Conservation (phyloP, 2,888 invertebrate species). For the Drosophila austrosaltans region DNA sequence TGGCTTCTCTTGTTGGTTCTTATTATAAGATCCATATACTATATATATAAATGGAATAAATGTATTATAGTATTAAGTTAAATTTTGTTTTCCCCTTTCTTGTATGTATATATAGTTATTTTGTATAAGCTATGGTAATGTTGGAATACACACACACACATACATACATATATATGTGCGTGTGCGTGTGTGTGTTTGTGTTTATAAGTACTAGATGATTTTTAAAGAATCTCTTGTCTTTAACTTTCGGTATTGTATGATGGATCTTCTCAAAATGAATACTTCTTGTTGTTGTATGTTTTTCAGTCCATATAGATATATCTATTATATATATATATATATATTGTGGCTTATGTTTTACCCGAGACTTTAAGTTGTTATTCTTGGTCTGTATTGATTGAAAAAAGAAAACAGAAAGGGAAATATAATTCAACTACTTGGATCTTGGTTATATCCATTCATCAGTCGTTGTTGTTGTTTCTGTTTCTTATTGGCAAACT, state of each 20-base stretch:
- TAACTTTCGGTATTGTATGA: not conserved
- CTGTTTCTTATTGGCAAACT: conserved; percentile 5
- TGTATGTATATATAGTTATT: conserved; percentile 12
- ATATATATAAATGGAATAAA: conserved; percentile 7
- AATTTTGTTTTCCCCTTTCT: not conserved
- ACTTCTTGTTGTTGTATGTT: not conserved
- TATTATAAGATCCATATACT: conserved; percentile 2
- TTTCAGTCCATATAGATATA: conserved; percentile 21
- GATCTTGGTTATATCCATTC: conserved; percentile 13
- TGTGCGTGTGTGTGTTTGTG: not conserved
- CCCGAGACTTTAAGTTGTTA: conserved; percentile 7
- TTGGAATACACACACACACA: not conserved
- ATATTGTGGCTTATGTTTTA: conserved; percentile 1
- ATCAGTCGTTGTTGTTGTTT: conserved; percentile 21
- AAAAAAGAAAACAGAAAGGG: not conserved
- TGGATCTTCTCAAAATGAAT: conserved; percentile 4
- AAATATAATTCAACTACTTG: not conserved
- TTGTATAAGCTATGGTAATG: conserved; percentile 19
- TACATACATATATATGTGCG: conserved; percentile 23
- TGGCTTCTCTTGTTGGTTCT: not conserved
- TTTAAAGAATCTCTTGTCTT: not conserved
- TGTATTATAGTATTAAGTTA: conserved; percentile 5
- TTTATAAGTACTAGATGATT: conserved; percentile 16
- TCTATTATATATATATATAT: conserved; percentile 25
- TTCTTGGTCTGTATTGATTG: conserved; percentile 3